These are phyloP conservation scores for Lindbergichthys nudifrons DNA, from an alignment of 2,797 vertebrate genomes.

Conservation along the genomic window DNA sequence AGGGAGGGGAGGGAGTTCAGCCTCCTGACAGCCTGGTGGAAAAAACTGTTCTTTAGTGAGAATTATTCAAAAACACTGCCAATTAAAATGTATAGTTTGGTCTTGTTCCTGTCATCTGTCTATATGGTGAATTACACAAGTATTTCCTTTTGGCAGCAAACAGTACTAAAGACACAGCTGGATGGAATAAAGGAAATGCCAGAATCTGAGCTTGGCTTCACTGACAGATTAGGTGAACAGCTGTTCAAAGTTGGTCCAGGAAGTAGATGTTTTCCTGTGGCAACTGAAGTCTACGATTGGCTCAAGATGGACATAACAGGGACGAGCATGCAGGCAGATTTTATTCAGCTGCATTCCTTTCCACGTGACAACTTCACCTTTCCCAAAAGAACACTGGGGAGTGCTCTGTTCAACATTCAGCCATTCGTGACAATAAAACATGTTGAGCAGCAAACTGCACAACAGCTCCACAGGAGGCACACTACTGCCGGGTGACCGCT, in stretches of 20 bases:
- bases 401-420: slow-evolving; percentile 25
- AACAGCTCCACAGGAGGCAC: slow-evolving; percentile 37
- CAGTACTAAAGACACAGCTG: slow-evolving; percentile 9
- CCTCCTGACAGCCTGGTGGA: too few species aligned
- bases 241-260: slow-evolving; percentile 69
- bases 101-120: not conserved
- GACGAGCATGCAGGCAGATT: slow-evolving; percentile 40
- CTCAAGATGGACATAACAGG: slow-evolving; percentile 48
- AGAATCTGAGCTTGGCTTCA: slow-evolving; percentile 44
- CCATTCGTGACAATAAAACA: slow-evolving; percentile 34
- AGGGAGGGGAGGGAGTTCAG: too few species aligned
- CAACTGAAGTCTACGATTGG: slow-evolving; percentile 52
- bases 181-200: slow-evolving; percentile 58
- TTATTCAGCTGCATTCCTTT: slow-evolving; percentile 58
- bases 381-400: slow-evolving; percentile 17
- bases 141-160: slow-evolving; percentile 20
- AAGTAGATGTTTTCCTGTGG: slow-evolving; percentile 48
- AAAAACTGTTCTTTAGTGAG: not conserved
- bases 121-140: not conserved
- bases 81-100: slow-evolving; percentile 3
- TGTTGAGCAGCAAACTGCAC: slow-evolving; percentile 21
- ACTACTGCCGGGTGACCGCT: slow-evolving; percentile 16
- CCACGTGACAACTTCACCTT: slow-evolving; percentile 59
- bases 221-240: slow-evolving; percentile 72
- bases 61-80: not conserved